Evolutionary conservation across 2,888 invertebrate species (phyloP), one percentile per base, ranked within the genome.

Genomic region (Epinotia nisella): DNA sequence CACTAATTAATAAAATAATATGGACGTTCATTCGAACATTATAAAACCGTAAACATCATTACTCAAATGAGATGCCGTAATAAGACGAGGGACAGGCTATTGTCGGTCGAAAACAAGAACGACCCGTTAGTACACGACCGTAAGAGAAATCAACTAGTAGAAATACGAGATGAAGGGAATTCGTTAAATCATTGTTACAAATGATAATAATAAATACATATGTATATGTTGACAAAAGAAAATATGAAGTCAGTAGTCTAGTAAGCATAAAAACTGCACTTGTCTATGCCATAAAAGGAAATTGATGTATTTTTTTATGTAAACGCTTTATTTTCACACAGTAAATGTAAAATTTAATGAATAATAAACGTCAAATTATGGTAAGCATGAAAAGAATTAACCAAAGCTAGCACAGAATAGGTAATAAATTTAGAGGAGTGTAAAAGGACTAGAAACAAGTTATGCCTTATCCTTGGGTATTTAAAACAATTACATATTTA

Each of bases 401-500:
- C n/a, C 58, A 41, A n/a, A 39, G n/a, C 51, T 24, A 39, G 35
- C 51, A 19, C 39, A 11, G n/a, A 60, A 17, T 24, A 45, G 17
- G 13, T 51, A 39, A 60, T 66, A 66, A 71, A 60, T 53, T 41
- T 59, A 4, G 24, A 39, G 41, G 60, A 60, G 53, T 17, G 35
- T 64, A 39, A 72, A 68, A 62, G 61, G 56, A 56, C 60, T 53
- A 15, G 41, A 71, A 51, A 78, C 74, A 74, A 70, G 56, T 62
- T 71, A 56, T 21, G 29, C 7, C 55, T 35, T 24, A 35, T 10
- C 29, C 19, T 62, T 10, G 29, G 17, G 13, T 59, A 49, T 76
- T 76, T 77, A 66, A 75, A 77, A 76, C 79, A 79, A 82, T 79
- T 76, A 81, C 85, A 85, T 83, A 61, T 67, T 70, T 70, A 65